Conservation (phyloP, 92 coral and sea anemone genomes). For the Zoanthus sociatus region DNA sequence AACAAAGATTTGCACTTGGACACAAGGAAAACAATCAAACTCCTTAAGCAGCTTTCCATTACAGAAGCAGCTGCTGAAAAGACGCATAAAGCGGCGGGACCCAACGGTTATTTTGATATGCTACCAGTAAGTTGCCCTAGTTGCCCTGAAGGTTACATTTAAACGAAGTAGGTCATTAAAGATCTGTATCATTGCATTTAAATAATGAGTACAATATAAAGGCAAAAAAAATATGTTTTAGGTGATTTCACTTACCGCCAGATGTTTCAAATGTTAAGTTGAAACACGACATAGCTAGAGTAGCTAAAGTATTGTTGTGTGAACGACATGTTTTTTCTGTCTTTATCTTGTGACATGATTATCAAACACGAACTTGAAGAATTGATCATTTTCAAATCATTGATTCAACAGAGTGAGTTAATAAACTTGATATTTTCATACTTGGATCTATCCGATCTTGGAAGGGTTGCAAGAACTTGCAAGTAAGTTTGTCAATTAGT, state of each 20-base stretch:
- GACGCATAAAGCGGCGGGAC: conserved; percentile 36
- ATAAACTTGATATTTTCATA: conserved; percentile 81
- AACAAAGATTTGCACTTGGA: conserved; percentile 1
- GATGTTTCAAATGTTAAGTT: no score
- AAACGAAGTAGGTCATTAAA: background rate
- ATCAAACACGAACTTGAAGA: background rate
- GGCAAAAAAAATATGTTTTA: background rate
- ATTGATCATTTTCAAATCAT: background rate
- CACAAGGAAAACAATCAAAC: conserved; percentile 47
- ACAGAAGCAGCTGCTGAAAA: conserved; percentile 33
- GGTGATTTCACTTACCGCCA: no score
- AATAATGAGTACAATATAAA: no score
- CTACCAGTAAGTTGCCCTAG: conserved; percentile 69
- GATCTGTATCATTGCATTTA: no score
- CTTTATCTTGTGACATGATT: background rate
- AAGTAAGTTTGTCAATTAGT: conserved; percentile 57
- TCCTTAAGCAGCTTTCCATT: conserved; percentile 73
- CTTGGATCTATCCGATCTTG: conserved; percentile 76
- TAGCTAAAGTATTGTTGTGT: background rate
- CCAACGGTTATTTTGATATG: conserved; percentile 84
- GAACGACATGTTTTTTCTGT: background rate
- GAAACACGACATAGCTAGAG: no score
- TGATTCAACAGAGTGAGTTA: conserved; percentile 79
- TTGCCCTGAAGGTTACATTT: background rate
- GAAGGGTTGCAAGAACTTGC: conserved; percentile 85